Evolutionary conservation across 2,888 invertebrate species (phyloP).

Genomic region (Perizoma flavofasciatum): DNA sequence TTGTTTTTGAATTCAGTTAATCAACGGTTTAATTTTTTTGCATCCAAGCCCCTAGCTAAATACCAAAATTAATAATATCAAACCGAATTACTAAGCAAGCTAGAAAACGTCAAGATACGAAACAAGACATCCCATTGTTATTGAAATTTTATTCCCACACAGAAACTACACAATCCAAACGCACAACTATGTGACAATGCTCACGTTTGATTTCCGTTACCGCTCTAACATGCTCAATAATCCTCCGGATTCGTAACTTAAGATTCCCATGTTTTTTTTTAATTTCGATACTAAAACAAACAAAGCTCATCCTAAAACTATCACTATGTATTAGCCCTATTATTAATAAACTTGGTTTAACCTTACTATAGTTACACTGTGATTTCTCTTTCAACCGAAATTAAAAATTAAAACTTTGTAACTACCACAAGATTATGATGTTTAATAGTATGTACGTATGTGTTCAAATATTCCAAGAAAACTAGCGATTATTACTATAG

Average conservation of each 20-base stretch:
- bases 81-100: background rate
- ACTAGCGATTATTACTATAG: slow-evolving; percentile 25
- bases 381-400: too few relatives aligned
- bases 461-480: slow-evolving; percentile 19
- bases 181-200: background rate
- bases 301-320: slow-evolving; percentile 6
- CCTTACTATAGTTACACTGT: too few relatives aligned
- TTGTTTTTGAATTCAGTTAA: too few relatives aligned
- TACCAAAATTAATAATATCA: slow-evolving; percentile 1
- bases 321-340: slow-evolving; percentile 2
- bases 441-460: too few relatives aligned
- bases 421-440: too few relatives aligned
- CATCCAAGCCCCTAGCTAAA: background rate
- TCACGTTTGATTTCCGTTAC: background rate
- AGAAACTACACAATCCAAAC: background rate
- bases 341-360: background rate
- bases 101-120: slow-evolving; percentile 6
- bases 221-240: slow-evolving; percentile 3
- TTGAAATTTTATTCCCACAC: too few relatives aligned
- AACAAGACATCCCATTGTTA: too few relatives aligned
- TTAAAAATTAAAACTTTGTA: too few relatives aligned
- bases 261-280: background rate
- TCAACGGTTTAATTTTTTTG: background rate
- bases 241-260: background rate
- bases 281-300: slow-evolving; percentile 11